phyloP scores from a whole-genome alignment of 2,113 vertebrate genomes.

The Grammomys dolichurus region DNA sequence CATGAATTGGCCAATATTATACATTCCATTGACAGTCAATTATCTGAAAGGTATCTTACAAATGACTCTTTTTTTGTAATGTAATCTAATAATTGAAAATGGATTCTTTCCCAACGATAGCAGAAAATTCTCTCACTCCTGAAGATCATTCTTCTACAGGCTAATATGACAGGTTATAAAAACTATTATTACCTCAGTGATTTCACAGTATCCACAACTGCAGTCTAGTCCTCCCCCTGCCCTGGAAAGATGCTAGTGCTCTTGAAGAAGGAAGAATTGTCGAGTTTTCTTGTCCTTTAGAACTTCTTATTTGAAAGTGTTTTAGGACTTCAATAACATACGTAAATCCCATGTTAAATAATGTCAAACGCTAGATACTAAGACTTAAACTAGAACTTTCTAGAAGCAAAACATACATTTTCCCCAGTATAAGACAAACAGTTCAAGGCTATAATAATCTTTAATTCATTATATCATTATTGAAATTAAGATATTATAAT shows the following conservation, averaged over 20 bases:
- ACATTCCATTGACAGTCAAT: conserved; percentile 14
- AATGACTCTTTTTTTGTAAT: conserved; percentile 46
- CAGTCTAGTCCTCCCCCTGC: not conserved
- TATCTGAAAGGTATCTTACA: not conserved
- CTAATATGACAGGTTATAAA: not conserved
- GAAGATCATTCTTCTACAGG: not conserved
- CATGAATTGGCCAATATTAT: not conserved
- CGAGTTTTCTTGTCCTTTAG: not conserved
- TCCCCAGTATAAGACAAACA: not conserved
- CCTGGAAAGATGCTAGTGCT: not conserved
- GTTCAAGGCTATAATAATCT: not conserved
- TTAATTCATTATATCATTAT: not conserved
- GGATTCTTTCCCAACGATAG: not conserved
- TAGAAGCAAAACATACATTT: conserved; percentile 19
- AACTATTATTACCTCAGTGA: not conserved
- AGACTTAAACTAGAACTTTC: not conserved
- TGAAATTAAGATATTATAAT: conserved; percentile 23
- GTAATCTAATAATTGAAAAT: conserved; percentile 32
- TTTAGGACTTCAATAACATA: not conserved
- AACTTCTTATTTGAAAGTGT: not conserved
- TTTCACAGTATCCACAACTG: not conserved
- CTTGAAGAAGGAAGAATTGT: not conserved
- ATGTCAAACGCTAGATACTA: no score
- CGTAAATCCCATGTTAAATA: not conserved
- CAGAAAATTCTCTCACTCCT: conserved; percentile 9